Conservation (phyloP, 1,140 invertebrate species). For the Mamestra configurata region DNA sequence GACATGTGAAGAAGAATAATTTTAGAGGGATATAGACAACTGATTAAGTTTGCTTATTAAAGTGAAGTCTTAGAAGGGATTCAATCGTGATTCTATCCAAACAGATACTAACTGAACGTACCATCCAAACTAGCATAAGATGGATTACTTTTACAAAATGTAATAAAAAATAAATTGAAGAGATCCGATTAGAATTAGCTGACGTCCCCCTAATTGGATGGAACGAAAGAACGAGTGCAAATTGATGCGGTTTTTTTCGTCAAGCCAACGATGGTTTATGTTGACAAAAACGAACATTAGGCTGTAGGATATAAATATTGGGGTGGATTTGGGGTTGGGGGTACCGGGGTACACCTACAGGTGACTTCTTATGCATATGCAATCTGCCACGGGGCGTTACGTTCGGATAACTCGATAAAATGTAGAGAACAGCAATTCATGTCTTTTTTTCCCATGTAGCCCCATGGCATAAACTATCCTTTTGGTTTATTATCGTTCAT, state of each 20-base stretch:
- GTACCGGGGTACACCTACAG: too few species aligned
- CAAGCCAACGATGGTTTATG: neutral
- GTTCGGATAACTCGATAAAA: too few species aligned
- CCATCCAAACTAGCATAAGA: neutral
- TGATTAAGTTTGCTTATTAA: neutral
- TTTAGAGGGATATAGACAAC: too few species aligned
- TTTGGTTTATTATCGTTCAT: too few species aligned
- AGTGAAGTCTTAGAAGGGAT: neutral
- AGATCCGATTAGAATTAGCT: constrained; percentile 33
- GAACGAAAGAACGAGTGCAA: constrained; percentile 14
- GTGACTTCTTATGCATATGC: too few species aligned
- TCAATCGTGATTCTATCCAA: neutral
- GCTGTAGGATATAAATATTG: neutral
- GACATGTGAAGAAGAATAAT: too few species aligned
- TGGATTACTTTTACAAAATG: constrained; percentile 26
- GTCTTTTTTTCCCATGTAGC: too few species aligned
- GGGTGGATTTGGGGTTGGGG: too few species aligned
- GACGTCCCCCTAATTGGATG: constrained; percentile 39
- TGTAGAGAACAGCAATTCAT: too few species aligned
- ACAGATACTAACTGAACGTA: constrained; percentile 7
- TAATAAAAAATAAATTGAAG: constrained; percentile 41
- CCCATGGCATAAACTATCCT: too few species aligned
- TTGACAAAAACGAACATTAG: constrained; percentile 29
- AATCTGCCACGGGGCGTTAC: too few species aligned
- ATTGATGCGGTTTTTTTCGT: constrained; percentile 35